Base-by-base conservation (phyloP, 2,888 invertebrate species). In the Dioctria rufipes region DNA sequence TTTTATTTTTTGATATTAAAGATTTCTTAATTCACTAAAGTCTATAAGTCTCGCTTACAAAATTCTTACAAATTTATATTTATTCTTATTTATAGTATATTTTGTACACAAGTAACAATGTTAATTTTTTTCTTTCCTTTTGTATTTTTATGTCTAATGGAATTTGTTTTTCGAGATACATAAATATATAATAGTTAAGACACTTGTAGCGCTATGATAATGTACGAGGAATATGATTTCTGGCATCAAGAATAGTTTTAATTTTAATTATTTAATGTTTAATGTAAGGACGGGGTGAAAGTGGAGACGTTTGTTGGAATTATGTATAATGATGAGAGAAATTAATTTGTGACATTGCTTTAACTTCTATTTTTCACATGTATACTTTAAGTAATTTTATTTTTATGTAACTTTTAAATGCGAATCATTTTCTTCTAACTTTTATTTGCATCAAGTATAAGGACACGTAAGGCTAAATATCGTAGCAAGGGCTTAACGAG, bases 11-110 rank as follows among this genome's bases (percentile, higher is more conserved):
- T 25, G 13, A 67, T 67, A 43, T 66, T 25, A 49, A 67, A 67
- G 46, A 13, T 67, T 60, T 58, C 51, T 43, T 43, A 66, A 69
- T 11, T 69, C 51, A 37, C 73, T 73, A 73, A 73, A 61, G 1
- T 73, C 73, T 73, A 73, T 60, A 51, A 58, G 73, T 73, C 42
- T 73, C 58, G 9, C 73, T 73, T 73, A 73, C 13, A 39, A 58
- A 40, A 73, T 73, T 73, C 40, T 58, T 58, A 73, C 42, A 69
- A 3, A 40, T 25, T 25, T 25, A 25, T 25, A 25, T 25, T 25
- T 73, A 73, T 73, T 73, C 42, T 46, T 46, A 46, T 46, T 25
- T 25, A 25, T 25, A 25, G 11, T 54, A 54, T 54, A 73, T 73
- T n/a, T 73, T 73, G 73, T 73, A 73, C 73, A 54, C 9, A n/a